Conservation (phyloP, 1,140 invertebrate species). For the Mactra quadrangularis region DNA sequence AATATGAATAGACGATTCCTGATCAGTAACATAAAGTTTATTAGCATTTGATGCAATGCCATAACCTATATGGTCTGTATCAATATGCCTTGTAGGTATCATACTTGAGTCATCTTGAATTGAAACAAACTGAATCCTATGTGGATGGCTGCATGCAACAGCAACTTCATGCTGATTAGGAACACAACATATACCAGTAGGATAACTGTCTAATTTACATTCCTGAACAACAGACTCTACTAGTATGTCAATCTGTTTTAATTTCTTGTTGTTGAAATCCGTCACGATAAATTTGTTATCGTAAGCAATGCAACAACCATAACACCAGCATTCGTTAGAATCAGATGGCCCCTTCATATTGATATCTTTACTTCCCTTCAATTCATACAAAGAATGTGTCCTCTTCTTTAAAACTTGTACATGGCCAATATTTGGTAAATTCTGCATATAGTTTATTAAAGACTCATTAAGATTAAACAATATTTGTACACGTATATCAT, state of each 20-base stretch:
- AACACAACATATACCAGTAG: neutral
- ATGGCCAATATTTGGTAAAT: too few relatives aligned
- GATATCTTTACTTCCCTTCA: neutral
- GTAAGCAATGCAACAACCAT: neutral
- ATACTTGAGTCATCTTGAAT: neutral
- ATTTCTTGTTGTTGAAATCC: constrained; percentile 24
- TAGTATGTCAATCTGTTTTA: neutral
- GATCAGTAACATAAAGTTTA: constrained; percentile 9
- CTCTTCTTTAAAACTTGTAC: too few relatives aligned
- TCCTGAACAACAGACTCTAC: neutral
- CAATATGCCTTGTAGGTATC: neutral
- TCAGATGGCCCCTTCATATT: constrained; percentile 6
- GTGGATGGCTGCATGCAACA: neutral
- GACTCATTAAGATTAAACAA: too few relatives aligned
- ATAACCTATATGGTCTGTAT: neutral
- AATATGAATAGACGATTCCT: neutral
- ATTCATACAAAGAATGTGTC: too few relatives aligned
- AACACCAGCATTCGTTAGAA: neutral
- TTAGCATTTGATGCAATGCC: constrained; percentile 16
- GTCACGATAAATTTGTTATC: neutral
- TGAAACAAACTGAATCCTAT: constrained; percentile 21
- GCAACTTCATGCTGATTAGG: constrained; percentile 2
- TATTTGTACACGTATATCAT: too few relatives aligned
- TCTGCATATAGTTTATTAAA: too few relatives aligned
- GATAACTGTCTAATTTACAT: neutral